phyloP scores from a whole-genome alignment of 2,888 invertebrate genomes.

The Geotrupes spiniger region DNA sequence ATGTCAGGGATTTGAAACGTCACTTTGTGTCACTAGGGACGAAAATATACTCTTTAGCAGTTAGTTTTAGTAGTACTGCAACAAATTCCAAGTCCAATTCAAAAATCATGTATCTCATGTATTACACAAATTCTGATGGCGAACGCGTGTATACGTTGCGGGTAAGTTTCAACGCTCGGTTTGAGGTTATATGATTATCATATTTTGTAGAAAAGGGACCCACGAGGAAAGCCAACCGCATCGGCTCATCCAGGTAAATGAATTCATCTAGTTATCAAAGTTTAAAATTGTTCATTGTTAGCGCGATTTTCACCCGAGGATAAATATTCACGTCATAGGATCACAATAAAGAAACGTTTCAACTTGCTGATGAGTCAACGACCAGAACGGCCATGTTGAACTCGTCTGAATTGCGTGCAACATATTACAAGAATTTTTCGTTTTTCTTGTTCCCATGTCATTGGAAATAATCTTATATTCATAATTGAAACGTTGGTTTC shows the following conservation, averaged over 20 bases:
- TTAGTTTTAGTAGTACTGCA: too few relatives aligned
- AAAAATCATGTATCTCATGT: constrained; percentile 70
- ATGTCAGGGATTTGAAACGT: too few relatives aligned
- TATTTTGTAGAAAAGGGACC: constrained; percentile 70
- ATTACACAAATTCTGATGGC: constrained; percentile 72
- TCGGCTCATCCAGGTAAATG: constrained; percentile 81
- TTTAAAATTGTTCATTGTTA: constrained; percentile 39
- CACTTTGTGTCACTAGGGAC: too few relatives aligned
- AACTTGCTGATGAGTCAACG: constrained; percentile 82
- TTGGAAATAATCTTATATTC: neutral
- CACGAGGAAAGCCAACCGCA: constrained; percentile 73
- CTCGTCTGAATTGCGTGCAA: constrained; percentile 5
- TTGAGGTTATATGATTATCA: too few relatives aligned
- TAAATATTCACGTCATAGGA: constrained; percentile 84
- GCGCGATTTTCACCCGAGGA: constrained; percentile 96
- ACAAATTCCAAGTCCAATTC: too few relatives aligned
- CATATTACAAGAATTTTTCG: neutral
- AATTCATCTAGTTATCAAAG: constrained; percentile 20
- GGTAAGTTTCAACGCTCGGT: constrained; percentile 52
- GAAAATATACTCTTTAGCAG: too few relatives aligned
- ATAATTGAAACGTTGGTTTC: too few relatives aligned
- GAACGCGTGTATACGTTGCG: constrained; percentile 83
- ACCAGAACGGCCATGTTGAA: constrained; percentile 66
- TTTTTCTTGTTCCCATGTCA: constrained; percentile 1
- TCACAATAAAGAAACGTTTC: constrained; percentile 87